Percentiles rank a stretch among this genome's conserved stretches.
These are phyloP conservation scores for Coilia nasus DNA, from an alignment of 2,797 vertebrate species.

Conservation along the genomic window DNA sequence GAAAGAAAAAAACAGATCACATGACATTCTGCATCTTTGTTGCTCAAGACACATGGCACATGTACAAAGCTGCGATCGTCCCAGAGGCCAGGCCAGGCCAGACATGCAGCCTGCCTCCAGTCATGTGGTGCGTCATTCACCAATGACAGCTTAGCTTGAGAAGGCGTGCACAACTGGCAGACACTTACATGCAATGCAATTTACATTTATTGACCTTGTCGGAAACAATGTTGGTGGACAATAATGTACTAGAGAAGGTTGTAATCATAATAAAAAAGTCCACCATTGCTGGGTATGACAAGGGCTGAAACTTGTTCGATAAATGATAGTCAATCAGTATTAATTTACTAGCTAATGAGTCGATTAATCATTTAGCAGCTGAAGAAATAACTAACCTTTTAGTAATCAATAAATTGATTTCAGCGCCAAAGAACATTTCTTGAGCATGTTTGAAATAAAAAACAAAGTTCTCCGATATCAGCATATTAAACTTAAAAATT, in stretches of 20 bases:
- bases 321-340: neutral
- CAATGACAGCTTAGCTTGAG: neutral
- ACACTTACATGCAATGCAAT: neutral
- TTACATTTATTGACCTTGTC: neutral
- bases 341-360: no score
- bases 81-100: neutral
- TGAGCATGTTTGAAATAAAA: no score
- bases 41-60: neutral
- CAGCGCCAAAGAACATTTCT: no score
- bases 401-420: no score
- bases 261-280: neutral
- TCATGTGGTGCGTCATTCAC: neutral
- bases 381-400: no score
- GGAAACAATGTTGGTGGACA: neutral
- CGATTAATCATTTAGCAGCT: no score
- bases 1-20: neutral
- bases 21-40: neutral
- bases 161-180: conserved; percentile 12
- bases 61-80: neutral
- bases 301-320: neutral
- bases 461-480: no score
- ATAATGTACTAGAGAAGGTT: neutral
- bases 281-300: neutral
- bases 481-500: no score
- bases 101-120: neutral